Evolutionary conservation across 1,140 invertebrate species (phyloP).

Genomic region (Pogonomyrmex barbatus): DNA sequence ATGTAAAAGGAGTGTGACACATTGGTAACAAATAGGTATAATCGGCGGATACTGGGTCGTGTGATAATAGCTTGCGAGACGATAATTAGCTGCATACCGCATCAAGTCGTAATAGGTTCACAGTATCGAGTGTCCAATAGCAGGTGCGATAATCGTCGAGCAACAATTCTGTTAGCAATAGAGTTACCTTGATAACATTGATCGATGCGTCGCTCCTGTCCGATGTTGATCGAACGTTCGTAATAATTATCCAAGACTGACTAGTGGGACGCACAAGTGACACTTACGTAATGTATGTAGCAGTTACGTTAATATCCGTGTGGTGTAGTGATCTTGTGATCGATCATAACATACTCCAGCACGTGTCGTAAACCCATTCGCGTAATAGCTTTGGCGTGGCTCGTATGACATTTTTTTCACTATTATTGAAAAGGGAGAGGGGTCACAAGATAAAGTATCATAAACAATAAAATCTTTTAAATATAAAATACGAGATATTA

Average conservation of each 20-base stretch:
- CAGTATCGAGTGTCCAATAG: conserved; percentile 66
- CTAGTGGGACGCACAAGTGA: conserved; percentile 65
- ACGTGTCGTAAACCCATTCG: conserved; percentile 38
- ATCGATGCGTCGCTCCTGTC: conserved; percentile 64
- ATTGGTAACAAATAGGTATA: conserved; percentile 50
- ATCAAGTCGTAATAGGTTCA: conserved; percentile 55
- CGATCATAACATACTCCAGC: conserved; percentile 48
- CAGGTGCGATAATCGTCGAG: conserved; percentile 71
- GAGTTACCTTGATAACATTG: conserved; percentile 75
- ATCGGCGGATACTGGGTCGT: conserved; percentile 34
- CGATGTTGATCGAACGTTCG: conserved; percentile 73
- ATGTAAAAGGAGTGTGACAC: conserved; percentile 22
- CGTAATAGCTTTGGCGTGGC: conserved; percentile 39
- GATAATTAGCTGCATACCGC: conserved; percentile 68
- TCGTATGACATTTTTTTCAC: conserved; percentile 38
- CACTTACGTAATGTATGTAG: conserved; percentile 73
- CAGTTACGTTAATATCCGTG: conserved; percentile 73
- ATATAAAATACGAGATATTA: neutral
- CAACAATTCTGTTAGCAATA: conserved; percentile 74
- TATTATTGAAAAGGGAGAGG: neutral
- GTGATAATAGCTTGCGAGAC: conserved; percentile 69
- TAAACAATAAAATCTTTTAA: conserved; percentile 6
- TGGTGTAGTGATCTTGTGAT: conserved; percentile 63
- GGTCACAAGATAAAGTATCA: neutral
- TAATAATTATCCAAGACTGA: conserved; percentile 77